Evolutionary conservation across 2,888 invertebrate genomes (phyloP), one percentile per base, ranked within the genome.

Genomic region (Papilio protenor): DNA sequence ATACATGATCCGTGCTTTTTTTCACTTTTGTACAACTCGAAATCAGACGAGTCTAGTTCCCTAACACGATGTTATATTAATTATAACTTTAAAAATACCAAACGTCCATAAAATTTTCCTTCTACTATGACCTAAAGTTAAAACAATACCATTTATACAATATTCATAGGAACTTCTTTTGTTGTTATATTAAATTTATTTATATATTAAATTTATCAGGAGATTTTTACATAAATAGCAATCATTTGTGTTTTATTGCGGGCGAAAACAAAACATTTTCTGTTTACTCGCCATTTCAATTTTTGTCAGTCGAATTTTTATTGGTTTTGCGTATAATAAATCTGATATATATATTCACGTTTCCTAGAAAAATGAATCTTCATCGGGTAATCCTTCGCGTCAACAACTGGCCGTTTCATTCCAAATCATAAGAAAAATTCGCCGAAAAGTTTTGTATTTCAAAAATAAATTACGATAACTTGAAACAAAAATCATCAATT

Each of bases 151-250:
- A 90, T 94, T 94, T 94, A 94, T 94, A 94, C 93, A 94, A 93
- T 93, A 93, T 93, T 93, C 92, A 94, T 94, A 94, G 94, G 94
- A 94, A 94, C 94, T 94, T 94, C 93, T 93, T 94, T 94, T 94
- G 94, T 94, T 94, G 94, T 94, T 93, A 94, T 91, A 93, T 94
- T 91, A 87, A 66, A 92, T 94, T 94, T 92, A 93, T 92, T 93
- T 90, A 94, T 94, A 94, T 93, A 94, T 93, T 93, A 92, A 92
- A 88, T 92, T 92, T 91, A 93, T 91, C 93, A 94, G 93, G 93
- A 94, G 89, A 82, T 92, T 91, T 92, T 93, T 94, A 94, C 93
- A 94, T 93, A 94, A 94, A 94, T 94, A 94, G 94, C 94, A 93
- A 94, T 94, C 93, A 89, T 86, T 94, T 91, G 85, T 85, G 87